Percentiles rank a stretch among this genome's conserved stretches.
Evolutionary conservation across 2,888 invertebrate species (phyloP).

Genomic region (Drosophila peninsularis): DNA sequence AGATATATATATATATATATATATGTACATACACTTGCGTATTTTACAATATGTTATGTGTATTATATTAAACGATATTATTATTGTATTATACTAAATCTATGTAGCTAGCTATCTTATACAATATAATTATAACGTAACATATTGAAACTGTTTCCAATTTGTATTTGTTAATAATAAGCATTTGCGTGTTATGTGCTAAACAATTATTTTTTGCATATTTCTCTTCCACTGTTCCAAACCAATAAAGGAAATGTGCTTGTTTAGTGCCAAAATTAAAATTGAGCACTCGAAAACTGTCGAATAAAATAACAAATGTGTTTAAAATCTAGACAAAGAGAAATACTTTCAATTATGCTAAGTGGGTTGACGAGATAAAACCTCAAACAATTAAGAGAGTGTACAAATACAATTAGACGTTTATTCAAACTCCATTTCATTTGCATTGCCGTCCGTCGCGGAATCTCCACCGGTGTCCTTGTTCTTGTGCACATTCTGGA

Average conservation of each 20-base stretch:
- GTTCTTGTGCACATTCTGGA: conserved; percentile 79
- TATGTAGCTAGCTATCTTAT: conserved; percentile 55
- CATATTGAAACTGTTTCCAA: conserved; percentile 54
- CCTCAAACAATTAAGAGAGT: neutral
- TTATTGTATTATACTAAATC: conserved; percentile 49
- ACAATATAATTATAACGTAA: conserved; percentile 19
- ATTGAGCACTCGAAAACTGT: conserved; percentile 35
- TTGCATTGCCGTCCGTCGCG: conserved; percentile 35
- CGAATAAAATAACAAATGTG: conserved; percentile 54
- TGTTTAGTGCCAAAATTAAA: conserved; percentile 61
- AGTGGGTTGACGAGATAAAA: neutral
- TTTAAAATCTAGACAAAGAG: conserved; percentile 5
- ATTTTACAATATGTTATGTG: conserved; percentile 44
- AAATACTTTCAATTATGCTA: conserved; percentile 16
- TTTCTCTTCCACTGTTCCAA: conserved; percentile 43
- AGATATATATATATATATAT: conserved; percentile 49
- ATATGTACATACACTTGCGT: conserved; percentile 25
- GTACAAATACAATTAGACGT: neutral
- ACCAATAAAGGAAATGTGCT: conserved; percentile 28
- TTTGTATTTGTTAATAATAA: conserved; percentile 32
- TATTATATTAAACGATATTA: conserved; percentile 65
- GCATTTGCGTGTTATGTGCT: conserved; percentile 32
- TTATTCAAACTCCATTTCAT: conserved; percentile 34
- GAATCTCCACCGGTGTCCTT: conserved; percentile 29
- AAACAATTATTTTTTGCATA: conserved; percentile 38